Evolutionary conservation across 2,113 vertebrate genomes (phyloP).

Genomic region (Pogonocichla stellata): DNA sequence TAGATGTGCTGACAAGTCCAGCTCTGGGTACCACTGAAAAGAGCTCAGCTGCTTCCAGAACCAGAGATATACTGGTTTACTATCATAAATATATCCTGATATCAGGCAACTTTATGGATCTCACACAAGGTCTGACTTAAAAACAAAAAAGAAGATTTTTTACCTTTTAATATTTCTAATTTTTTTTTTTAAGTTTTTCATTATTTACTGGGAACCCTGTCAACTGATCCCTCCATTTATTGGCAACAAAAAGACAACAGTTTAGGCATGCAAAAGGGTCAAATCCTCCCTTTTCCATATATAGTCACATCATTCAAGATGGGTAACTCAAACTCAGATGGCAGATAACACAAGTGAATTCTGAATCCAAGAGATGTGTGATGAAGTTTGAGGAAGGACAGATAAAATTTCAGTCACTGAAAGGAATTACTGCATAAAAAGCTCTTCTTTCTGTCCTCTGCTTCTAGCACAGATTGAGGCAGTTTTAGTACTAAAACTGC

Average conservation of each 20-base stretch:
- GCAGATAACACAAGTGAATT: conserved; percentile 13
- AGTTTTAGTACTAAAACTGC: not conserved
- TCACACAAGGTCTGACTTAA: not conserved
- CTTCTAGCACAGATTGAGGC: not conserved
- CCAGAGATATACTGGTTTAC: not conserved
- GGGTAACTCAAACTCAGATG: not conserved
- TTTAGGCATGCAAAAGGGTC: not conserved
- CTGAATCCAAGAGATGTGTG: not conserved
- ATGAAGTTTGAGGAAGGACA: not conserved
- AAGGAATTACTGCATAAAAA: not conserved
- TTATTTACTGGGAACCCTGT: not conserved
- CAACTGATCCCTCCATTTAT: not conserved
- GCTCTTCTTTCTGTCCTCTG: not conserved
- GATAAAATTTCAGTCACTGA: not conserved
- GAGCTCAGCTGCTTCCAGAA: not conserved
- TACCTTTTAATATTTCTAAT: not conserved
- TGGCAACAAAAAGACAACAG: not conserved
- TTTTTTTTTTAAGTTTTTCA: not conserved
- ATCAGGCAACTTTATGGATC: not conserved
- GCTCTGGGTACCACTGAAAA: not conserved
- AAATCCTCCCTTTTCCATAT: not conserved
- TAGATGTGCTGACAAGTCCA: conserved; percentile 10
- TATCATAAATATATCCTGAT: not conserved
- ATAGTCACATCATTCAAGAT: not conserved
- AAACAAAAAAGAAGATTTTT: not conserved